Percentiles rank a stretch among this genome's conserved stretches.
phyloP scores from a whole-genome alignment of 1,140 invertebrate genomes.

The Bombus balteatus region DNA sequence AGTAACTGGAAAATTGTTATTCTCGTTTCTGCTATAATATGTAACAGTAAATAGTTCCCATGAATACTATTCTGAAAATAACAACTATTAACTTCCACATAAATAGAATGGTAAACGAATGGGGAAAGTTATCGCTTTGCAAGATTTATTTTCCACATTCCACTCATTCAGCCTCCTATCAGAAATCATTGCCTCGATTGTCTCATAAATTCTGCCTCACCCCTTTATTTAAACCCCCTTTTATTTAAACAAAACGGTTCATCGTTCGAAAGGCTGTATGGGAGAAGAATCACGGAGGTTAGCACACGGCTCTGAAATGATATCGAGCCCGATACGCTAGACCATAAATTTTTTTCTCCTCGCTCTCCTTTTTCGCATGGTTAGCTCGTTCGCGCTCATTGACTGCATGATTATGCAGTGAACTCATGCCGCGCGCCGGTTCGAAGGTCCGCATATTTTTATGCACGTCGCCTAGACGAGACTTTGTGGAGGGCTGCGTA shows the following conservation, averaged over 20 bases:
- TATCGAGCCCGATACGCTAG: conserved; percentile 57
- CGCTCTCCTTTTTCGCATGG: conserved; percentile 73
- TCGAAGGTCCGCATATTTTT: conserved; percentile 71
- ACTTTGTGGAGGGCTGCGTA: conserved; percentile 54
- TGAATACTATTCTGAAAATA: neutral
- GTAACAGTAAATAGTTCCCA: neutral
- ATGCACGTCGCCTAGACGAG: conserved; percentile 59
- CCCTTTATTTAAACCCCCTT: neutral
- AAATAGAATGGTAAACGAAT: neutral
- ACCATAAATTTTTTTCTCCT: conserved; percentile 67
- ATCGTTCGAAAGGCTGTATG: neutral
- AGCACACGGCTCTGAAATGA: conserved; percentile 17
- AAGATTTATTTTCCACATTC: neutral
- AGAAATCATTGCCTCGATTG: neutral
- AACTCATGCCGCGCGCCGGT: conserved; percentile 47
- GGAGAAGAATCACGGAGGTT: conserved; percentile 14
- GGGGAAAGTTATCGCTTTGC: neutral
- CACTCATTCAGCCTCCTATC: neutral
- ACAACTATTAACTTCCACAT: neutral
- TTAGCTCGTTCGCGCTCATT: conserved; percentile 76
- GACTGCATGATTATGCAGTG: conserved; percentile 76
- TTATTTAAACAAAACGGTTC: conserved; percentile 31
- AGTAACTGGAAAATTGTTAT: neutral
- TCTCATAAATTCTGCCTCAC: neutral
- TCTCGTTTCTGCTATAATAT: neutral